Conservation (phyloP, 1,140 invertebrate genomes). For the Dinoponera quadriceps region DNA sequence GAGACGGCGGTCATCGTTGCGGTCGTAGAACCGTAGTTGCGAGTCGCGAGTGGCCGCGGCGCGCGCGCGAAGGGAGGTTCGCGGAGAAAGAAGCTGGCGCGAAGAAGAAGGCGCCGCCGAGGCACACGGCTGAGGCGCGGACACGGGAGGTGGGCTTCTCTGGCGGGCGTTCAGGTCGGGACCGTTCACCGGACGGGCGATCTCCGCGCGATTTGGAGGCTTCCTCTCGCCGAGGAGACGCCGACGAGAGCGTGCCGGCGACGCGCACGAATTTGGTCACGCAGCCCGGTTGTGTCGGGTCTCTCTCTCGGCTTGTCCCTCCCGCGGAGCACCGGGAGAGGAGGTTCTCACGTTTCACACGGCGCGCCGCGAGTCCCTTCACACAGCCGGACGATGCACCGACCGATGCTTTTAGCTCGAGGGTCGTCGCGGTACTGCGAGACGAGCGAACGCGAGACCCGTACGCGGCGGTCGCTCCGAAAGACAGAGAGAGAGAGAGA, state of each 20-base stretch:
- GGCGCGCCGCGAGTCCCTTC: slow-evolving; percentile 54
- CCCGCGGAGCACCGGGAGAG: not conserved
- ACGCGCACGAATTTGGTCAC: slow-evolving; percentile 69
- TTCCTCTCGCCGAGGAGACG: not conserved
- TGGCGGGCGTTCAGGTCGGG: no score
- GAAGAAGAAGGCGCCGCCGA: no score
- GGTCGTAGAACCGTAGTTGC: no score
- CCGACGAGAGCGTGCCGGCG: slow-evolving; percentile 7
- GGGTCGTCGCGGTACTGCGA: slow-evolving; percentile 71
- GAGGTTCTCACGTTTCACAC: slow-evolving; percentile 74
- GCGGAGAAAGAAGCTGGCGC: no score
- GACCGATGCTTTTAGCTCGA: slow-evolving; percentile 48
- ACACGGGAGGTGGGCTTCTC: no score
- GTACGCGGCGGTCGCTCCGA: slow-evolving; percentile 19
- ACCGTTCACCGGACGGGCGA: no score
- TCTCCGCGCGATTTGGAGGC: not conserved
- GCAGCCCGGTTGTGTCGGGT: not conserved
- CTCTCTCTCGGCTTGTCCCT: no score
- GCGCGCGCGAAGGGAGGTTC: no score
- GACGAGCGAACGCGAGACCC: slow-evolving; percentile 33
- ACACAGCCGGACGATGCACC: not conserved
- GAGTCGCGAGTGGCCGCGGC: no score
- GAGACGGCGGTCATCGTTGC: no score
- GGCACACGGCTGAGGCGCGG: no score
- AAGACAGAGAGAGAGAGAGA: no score